These are phyloP conservation scores for Neelides folsomi DNA, from an alignment of 2,888 invertebrate genomes.

Conservation along the genomic window DNA sequence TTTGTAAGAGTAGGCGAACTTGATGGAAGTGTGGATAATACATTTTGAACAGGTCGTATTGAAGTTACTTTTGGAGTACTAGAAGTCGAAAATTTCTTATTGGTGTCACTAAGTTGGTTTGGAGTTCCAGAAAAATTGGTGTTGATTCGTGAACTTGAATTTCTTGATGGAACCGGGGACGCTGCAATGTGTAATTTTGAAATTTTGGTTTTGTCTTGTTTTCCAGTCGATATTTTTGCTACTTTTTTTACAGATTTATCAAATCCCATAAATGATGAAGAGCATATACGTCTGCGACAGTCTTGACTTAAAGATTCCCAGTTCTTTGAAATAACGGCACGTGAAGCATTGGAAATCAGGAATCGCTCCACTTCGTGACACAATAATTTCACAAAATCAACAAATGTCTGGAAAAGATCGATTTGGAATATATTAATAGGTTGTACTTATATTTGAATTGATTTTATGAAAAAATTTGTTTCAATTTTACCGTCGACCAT, in stretches of 20 bases:
- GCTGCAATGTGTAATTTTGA: not conserved
- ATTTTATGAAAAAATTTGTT: constrained; percentile 6
- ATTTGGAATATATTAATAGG: constrained; percentile 3
- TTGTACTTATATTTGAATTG: constrained; percentile 5
- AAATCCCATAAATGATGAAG: constrained; percentile 26
- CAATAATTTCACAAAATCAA: constrained; percentile 49
- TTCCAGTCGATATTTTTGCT: not conserved
- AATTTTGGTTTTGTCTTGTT: not conserved
- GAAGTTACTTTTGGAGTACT: constrained; percentile 25
- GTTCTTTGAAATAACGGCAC: constrained; percentile 27
- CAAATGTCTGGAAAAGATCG: constrained; percentile 41
- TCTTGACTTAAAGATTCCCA: constrained; percentile 30
- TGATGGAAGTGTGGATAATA: constrained; percentile 8
- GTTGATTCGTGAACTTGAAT: constrained; percentile 1
- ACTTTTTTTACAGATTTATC: constrained; percentile 29
- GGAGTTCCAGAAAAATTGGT: not conserved
- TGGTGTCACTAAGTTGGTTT: not conserved
- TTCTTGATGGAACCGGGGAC: constrained; percentile 1
- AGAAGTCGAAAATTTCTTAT: not conserved
- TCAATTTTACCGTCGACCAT: constrained; percentile 35
- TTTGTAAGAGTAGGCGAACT: not conserved
- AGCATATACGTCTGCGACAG: constrained; percentile 26
- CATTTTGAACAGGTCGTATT: constrained; percentile 26
- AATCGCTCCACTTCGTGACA: constrained; percentile 56
- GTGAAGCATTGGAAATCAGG: constrained; percentile 51